Evolutionary conservation across 2,797 vertebrate species (phyloP).

Genomic region (Phrynocephalus forsythii): DNA sequence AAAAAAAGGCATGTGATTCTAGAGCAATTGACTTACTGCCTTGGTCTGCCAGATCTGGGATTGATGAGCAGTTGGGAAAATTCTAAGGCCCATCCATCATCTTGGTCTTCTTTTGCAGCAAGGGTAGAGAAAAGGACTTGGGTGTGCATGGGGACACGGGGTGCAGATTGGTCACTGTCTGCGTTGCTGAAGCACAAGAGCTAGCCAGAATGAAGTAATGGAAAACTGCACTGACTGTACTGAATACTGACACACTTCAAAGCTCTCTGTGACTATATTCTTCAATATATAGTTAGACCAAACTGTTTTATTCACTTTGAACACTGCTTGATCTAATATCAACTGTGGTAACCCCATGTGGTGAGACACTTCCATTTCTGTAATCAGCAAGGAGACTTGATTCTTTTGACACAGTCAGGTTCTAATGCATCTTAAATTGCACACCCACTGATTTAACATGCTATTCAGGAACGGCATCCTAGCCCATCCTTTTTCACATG

Average conservation of each 20-base stretch:
- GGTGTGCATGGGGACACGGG: neutral
- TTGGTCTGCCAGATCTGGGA: neutral
- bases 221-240: slow-evolving; percentile 5
- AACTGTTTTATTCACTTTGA: slow-evolving; percentile 43
- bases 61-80: neutral
- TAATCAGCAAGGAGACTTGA: slow-evolving; percentile 42
- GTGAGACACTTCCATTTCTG: slow-evolving; percentile 41
- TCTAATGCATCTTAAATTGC: slow-evolving; percentile 43
- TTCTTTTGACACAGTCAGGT: slow-evolving; percentile 30
- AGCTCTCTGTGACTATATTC: slow-evolving; percentile 19
- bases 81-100: neutral
- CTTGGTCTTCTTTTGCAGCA: neutral
- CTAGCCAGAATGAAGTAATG: slow-evolving; percentile 6
- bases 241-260: slow-evolving; percentile 17
- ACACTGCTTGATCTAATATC: slow-evolving; percentile 37
- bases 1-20: neutral
- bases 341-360: slow-evolving; percentile 33
- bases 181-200: neutral
- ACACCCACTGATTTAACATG: slow-evolving; percentile 29
- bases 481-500: slow-evolving; percentile 1
- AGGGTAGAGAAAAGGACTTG: neutral
- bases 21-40: neutral
- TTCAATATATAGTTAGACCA: slow-evolving; percentile 21
- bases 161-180: neutral
- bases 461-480: slow-evolving; percentile 14